Base-by-base conservation (phyloP, 2,113 vertebrate genomes). In the Campylorhamphus procurvoides region DNA sequence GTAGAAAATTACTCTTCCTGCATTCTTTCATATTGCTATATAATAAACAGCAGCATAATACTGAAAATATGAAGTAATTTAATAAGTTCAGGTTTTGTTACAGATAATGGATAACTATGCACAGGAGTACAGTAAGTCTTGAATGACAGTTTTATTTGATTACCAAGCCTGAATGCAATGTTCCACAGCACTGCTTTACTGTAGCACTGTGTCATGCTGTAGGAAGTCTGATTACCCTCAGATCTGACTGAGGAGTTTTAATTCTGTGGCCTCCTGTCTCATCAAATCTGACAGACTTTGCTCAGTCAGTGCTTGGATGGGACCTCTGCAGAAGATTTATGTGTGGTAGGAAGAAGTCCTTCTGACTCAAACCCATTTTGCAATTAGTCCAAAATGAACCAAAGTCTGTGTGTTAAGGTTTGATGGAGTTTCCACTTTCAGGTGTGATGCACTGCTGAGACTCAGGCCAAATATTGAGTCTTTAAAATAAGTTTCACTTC, bases 61-160 rank as follows among this genome's bases (percentile, higher is more conserved):
- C 77, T 79, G 74, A 85, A 96, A 93, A 92, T 85, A 83, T 66
- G 71, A 83, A 88, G 62, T 93, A 95, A 94, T 96, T 92, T 77
- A 84, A 76, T 94, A 94, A 84, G 64, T 95, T 95, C 74, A 94
- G 78, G 62, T 83, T 94, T 90, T 95, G 84, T 91, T 89, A 71
- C 84, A 83, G 93, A 93, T 93, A 96, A 93, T 83, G 69, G 91
- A 84, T 96, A 95, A 96, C 77, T 91, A 46, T 87, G 71, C 93
- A 69, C 74, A 85, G 77, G 94, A 79, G 91, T 64, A 23, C 9
- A 85, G 62, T 95, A 91, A 84, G 79, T 93, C 87, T 89, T 93
- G 81, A 93, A 58, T 87, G 91, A 68, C 84, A 81, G 74, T 56
- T 96, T 92, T 78, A 91, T 87, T 92, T 96, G 89, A 95, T 95